Evolutionary conservation across 2,113 vertebrate genomes (phyloP), one percentile per base, ranked within the genome.

Genomic region (Mesembrinibis cayennensis): DNA sequence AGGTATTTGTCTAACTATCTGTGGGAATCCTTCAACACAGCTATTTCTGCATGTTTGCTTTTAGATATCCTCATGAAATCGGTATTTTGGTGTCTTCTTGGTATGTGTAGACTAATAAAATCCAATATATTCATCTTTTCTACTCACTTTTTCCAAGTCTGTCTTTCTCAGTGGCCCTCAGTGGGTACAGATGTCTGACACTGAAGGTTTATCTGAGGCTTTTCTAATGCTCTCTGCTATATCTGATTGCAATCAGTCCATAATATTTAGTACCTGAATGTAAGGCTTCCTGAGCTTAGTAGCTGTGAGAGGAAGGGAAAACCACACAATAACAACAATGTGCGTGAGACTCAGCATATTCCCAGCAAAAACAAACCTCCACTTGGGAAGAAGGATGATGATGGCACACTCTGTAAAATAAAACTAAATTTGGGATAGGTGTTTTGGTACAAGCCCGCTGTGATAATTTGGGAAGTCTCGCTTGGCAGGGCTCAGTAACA

Each of bases 1-100:
- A 91, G 45, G 50, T 94, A 62, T 90, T 97, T 90, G 40, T 65
- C 58, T 92, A 74, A 90, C 53, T 94, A 34, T 94, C 88, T 96
- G 58, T 93, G 89, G 72, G 70, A 83, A 91, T 90, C 82, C 62
- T 80, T 96, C 85, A 85, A 67, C 61, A 38, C 76, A 73, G 66
- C 67, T 94, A 61, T 89, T 96, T 86, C 81, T 69, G 21, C 63
- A 13, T 16, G 36, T 67, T 63, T 97, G 23, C 49, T 93, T 95
- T 93, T 84, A 63, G 50, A 14, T 7, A 78, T 61, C 38, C 90
- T 30, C 34, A 82, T 63, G 58, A 88, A 96, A 82, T 70, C 67
- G 71, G 80, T 79, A 9, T 42, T 89, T 76, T 95, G 73, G 34
- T 87, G 21, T 32, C 80, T 76, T 80, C 53, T 85, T 71, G 22